Base-by-base conservation (phyloP, 2,888 invertebrate species). In the Chromoteleia sp. region DNA sequence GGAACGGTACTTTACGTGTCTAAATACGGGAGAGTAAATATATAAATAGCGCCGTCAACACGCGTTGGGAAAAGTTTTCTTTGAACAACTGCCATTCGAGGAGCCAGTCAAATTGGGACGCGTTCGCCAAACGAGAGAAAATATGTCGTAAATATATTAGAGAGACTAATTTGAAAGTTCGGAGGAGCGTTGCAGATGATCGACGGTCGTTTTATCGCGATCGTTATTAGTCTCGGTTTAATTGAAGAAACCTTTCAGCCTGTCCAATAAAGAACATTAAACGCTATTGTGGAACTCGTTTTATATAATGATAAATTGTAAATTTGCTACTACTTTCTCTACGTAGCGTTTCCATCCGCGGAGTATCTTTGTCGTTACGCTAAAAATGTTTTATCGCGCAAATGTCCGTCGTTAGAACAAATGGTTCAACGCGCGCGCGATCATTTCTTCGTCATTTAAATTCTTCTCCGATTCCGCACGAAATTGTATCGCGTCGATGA, bases 391-490 rank as follows among this genome's bases (percentile, higher is more conserved):
- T 65, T 74, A 74, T 74, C 63, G 36, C 36, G 33, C 52, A 54
- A 45, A 43, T 33, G 54, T 73, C 43, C 8, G 56, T 56, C 56
- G 43, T 74, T 33, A 41, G 29, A 56, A 65, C 30, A 74, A 65
- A 74, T 63, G 74, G 45, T 65, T 65, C 56, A 45, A 56, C 54
- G 63, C 29, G 33, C 54, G 63, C 29, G 33, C 48, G 65, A 45
- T 74, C 45, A 29, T 33, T 56, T 73, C 14, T 21, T 39, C 48
- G 56, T 74, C 74, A 74, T 74, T 74, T 74, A 65, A 56, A 74
- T 56, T 63, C 52, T 43, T 54, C 61, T 73, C 73, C 54, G 73
- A 73, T 73, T 73, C 61, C 54, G 61, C 29, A 61, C 61, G 73
- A 73, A 73, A 73, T 43, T 73, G 43, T 61, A 61, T 61, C 61